phyloP scores from a whole-genome alignment of 1,140 invertebrate genomes.

The Venturia canescens region DNA sequence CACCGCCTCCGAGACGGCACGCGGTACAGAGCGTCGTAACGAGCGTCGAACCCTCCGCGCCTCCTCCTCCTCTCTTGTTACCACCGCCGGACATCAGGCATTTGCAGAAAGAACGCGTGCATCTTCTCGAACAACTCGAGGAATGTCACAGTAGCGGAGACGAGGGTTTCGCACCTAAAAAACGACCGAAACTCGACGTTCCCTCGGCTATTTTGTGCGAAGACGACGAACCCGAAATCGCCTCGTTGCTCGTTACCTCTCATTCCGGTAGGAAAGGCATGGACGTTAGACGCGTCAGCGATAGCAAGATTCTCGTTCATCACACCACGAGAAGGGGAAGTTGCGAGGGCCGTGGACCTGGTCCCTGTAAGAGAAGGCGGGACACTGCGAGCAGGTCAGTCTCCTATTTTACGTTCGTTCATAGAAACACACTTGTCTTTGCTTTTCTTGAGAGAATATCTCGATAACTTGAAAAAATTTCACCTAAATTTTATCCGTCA shows the following conservation, averaged over 20 bases:
- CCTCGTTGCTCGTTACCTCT: conserved; percentile 73
- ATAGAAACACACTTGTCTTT: not conserved
- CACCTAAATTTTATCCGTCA: conserved; percentile 7
- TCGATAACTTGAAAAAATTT: not conserved
- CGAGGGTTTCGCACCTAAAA: conserved; percentile 82
- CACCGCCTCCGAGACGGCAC: conserved; percentile 66
- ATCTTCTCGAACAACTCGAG: conserved; percentile 84
- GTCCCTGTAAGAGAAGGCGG: conserved; percentile 72
- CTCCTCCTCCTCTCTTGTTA: conserved; percentile 68
- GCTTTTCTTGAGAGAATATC: conserved; percentile 2
- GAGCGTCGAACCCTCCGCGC: conserved; percentile 65
- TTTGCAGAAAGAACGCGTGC: conserved; percentile 84
- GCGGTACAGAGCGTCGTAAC: conserved; percentile 69
- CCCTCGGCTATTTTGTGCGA: conserved; percentile 74
- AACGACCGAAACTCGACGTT: conserved; percentile 80
- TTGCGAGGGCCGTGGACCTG: conserved; percentile 74
- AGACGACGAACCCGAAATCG: conserved; percentile 76
- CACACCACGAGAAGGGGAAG: conserved; percentile 75
- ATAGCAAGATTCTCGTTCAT: conserved; percentile 75
- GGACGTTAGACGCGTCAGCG: conserved; percentile 77
- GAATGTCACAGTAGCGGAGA: conserved; percentile 85
- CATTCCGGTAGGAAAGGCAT: conserved; percentile 76
- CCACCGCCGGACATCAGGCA: conserved; percentile 81
- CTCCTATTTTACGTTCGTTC: not conserved
- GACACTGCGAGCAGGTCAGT: conserved; percentile 69